Percentiles rank a stretch among this genome's conserved stretches.
These are phyloP conservation scores for Sebastes kiyomatsui DNA, from an alignment of 2,797 vertebrate species.

Conservation along the genomic window DNA sequence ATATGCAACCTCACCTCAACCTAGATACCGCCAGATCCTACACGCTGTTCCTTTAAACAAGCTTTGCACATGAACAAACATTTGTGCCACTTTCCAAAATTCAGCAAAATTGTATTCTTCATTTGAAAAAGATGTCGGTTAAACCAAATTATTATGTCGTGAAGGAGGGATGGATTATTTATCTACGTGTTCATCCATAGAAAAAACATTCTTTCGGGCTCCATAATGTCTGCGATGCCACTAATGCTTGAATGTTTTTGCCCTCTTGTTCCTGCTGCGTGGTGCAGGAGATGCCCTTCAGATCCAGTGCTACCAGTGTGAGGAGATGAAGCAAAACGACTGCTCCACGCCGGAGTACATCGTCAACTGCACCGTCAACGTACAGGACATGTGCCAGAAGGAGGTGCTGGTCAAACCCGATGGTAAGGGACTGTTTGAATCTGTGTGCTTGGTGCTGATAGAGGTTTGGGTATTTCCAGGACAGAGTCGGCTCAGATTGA, in stretches of 20 bases:
- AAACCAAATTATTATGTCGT: background rate
- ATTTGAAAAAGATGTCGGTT: background rate
- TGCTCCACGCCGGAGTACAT: slow-evolving; percentile 95
- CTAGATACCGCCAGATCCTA: no score
- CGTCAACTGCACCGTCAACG: slow-evolving; percentile 97
- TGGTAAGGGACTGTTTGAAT: slow-evolving; percentile 76
- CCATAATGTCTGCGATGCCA: no score
- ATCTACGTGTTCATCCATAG: background rate
- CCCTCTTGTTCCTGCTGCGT: background rate
- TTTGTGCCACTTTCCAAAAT: background rate
- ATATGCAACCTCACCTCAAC: no score
- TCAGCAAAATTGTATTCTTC: background rate
- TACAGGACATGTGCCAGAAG: slow-evolving; percentile 98
- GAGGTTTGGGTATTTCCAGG: background rate
- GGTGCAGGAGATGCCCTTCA: slow-evolving; percentile 87
- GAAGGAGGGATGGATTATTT: background rate
- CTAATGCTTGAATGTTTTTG: background rate
- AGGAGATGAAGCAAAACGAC: slow-evolving; percentile 94
- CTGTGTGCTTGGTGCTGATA: background rate
- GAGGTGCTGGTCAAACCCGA: slow-evolving; percentile 95
- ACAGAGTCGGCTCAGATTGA: slow-evolving; percentile 9
- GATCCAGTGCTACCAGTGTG: slow-evolving; percentile 99
- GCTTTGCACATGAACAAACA: background rate
- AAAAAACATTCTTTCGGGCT: background rate
- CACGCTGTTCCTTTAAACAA: background rate